These are phyloP conservation scores for Apis cerana DNA, from an alignment of 1,140 invertebrate genomes.

Conservation along the genomic window DNA sequence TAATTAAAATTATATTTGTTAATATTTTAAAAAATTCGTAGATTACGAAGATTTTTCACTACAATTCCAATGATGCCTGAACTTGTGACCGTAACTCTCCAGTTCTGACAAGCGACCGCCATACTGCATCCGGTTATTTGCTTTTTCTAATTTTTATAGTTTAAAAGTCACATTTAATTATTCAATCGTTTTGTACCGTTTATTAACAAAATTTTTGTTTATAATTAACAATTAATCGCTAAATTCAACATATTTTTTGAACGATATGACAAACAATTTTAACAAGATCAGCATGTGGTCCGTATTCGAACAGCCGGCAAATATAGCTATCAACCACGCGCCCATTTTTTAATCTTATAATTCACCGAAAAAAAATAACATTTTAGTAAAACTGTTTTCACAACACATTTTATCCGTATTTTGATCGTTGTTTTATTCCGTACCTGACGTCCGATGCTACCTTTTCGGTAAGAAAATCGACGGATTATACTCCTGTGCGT, in stretches of 20 bases:
- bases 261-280: conserved; percentile 13
- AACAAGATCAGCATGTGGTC: conserved; percentile 39
- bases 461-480: conserved; percentile 59
- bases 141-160: conserved; percentile 14
- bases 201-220: no score
- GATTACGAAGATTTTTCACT: neutral
- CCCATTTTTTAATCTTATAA: conserved; percentile 5
- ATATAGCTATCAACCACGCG: conserved; percentile 28
- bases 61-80: neutral
- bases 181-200: neutral
- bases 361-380: conserved; percentile 30
- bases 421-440: conserved; percentile 64
- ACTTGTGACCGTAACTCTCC: conserved; percentile 41
- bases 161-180: neutral
- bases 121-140: conserved; percentile 76
- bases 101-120: conserved; percentile 76
- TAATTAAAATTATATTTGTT: neutral
- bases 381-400: conserved; percentile 67
- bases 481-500: conserved; percentile 68
- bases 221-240: neutral
- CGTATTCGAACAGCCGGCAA: conserved; percentile 64
- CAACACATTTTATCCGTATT: conserved; percentile 64
- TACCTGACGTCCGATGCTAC: conserved; percentile 74
- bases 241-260: neutral
- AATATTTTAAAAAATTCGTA: no score